Base-by-base conservation (phyloP, 2,113 vertebrate genomes). In the Bubo scandiacus region DNA sequence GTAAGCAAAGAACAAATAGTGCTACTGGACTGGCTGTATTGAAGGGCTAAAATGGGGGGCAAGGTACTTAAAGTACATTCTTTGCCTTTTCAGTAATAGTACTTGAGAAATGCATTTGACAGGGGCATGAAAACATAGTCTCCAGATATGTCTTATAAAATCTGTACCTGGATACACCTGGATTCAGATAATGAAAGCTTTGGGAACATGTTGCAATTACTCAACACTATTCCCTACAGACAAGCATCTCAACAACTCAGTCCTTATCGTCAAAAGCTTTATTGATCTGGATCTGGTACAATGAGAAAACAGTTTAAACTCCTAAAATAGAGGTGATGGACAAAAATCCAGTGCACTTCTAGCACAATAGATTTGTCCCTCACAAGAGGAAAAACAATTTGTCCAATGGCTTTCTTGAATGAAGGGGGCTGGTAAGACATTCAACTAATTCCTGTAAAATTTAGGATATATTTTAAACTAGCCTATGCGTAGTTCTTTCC, bases 261-360 rank as follows among this genome's bases (percentile, higher is more conserved):
- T 18, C 22, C 7, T 62, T 59, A 54, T 29, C 43, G 61, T 82
- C 51, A 54, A 71, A 92, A 25, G 27, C 2, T 57, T 57, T 58
- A 42, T 51, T n/a, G 57, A 68, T 89, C 70, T 14, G 12, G 67
- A 22, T 12, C 34, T 1, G 4, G 29, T 57, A 42, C 55, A 77
- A 45, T 6, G 42, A 93, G n/a, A 80, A 95, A 84, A 78, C 21
- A 71, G 27, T 21, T 70, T 58, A 32, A 86, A 34, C 6, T 61
- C 10, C 15, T 30, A 74, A 75, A 10, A 47, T 30, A 81, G 15
- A 42, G 3, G 12, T 0, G 0, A 55, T 11, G 23, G 51, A 62
- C 3, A 63, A 55, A 49, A 20, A 1, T 3, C 0, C 54, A 71
- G 8, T 12, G 12, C 12, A 49, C 10, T n/a, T 40, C n/a, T 43